Conservation (phyloP, 2,888 invertebrate species). For the Lasioglossum vierecki region DNA sequence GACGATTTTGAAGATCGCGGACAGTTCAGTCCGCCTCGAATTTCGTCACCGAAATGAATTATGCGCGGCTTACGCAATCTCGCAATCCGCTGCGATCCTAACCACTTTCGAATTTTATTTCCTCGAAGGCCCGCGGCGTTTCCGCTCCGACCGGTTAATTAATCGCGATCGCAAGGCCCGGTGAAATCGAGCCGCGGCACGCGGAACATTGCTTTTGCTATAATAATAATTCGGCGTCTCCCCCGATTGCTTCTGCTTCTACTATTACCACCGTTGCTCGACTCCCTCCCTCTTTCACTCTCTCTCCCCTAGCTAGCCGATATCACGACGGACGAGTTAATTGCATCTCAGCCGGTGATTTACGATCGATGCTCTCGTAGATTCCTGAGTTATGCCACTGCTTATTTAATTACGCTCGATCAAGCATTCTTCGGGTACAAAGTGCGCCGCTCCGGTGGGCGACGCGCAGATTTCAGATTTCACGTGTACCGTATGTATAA, state of each 20-base stretch:
- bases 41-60: conserved; percentile 57
- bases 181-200: conserved; percentile 62
- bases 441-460: conserved; percentile 1
- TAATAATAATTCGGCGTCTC: conserved; percentile 43
- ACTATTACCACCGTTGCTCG: background rate
- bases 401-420: conserved; percentile 21
- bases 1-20: background rate
- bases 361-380: conserved; percentile 5
- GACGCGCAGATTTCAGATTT: background rate
- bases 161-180: conserved; percentile 53
- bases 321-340: conserved; percentile 36
- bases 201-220: conserved; percentile 43
- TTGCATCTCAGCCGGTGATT: conserved; percentile 36
- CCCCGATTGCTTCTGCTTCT: background rate
- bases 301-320: background rate
- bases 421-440: background rate
- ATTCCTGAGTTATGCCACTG: conserved; percentile 9
- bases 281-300: background rate
- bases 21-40: background rate
- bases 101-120: conserved; percentile 75
- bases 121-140: conserved; percentile 58
- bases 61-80: conserved; percentile 55
- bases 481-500: background rate
- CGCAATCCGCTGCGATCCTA: conserved; percentile 32
- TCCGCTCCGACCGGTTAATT: conserved; percentile 72